Evolutionary conservation across 2,113 vertebrate species (phyloP).

Genomic region (Chlamydotis undulata): DNA sequence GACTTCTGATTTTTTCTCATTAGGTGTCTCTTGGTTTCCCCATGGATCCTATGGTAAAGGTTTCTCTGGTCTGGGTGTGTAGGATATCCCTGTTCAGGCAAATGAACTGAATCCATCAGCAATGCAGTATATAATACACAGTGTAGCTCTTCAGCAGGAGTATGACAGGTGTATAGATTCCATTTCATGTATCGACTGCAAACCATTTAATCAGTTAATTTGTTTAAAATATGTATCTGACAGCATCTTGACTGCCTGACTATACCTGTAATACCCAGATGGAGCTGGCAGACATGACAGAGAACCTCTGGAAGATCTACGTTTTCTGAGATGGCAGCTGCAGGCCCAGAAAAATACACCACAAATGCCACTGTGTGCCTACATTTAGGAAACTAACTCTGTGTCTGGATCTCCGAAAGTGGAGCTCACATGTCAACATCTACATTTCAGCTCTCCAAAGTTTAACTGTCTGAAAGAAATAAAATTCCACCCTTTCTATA

Average conservation of each 20-base stretch:
- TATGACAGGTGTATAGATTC: neutral
- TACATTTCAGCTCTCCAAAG: neutral
- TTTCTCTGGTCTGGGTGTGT: neutral
- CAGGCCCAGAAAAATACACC: neutral
- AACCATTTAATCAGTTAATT: neutral
- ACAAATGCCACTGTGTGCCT: neutral
- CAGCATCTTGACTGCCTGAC: neutral
- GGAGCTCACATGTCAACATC: neutral
- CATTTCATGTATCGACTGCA: neutral
- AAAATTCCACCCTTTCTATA: neutral
- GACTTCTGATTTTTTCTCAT: neutral
- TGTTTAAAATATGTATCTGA: neutral
- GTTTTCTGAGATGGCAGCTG: neutral
- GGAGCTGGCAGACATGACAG: neutral
- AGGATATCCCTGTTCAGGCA: neutral
- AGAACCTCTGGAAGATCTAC: neutral
- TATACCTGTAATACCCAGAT: neutral
- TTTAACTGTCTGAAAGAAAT: neutral
- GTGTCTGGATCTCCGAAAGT: neutral
- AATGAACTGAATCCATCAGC: neutral
- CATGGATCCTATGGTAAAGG: fast-evolving
- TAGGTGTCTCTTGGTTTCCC: neutral
- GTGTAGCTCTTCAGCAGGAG: neutral
- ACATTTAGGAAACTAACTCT: neutral
- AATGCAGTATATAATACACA: neutral